Percentiles rank a stretch among this genome's conserved stretches.
These are phyloP conservation scores for Aphaenogaster rudis DNA, from an alignment of 1,140 invertebrate species.

Conservation along the genomic window DNA sequence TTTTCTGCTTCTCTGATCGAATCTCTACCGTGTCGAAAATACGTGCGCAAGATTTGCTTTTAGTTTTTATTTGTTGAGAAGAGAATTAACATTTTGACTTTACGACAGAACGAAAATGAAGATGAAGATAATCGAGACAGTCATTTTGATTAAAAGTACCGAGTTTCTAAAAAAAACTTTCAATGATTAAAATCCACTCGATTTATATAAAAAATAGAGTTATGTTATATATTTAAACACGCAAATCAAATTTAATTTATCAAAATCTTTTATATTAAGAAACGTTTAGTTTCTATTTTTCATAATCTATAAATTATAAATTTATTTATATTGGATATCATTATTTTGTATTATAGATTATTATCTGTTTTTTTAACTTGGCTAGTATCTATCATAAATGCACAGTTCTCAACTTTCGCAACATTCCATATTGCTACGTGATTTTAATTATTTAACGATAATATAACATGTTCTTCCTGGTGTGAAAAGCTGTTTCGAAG, in stretches of 20 bases:
- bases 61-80: not conserved
- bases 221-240: not conserved
- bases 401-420: not conserved
- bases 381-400: not conserved
- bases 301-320: slow-evolving; percentile 6
- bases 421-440: not conserved
- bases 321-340: not conserved
- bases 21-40: slow-evolving; percentile 43
- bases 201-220: not conserved
- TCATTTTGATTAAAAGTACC: not conserved
- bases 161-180: not conserved
- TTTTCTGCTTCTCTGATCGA: slow-evolving; percentile 55
- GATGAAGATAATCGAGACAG: not conserved
- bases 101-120: not conserved
- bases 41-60: not conserved
- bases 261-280: not conserved
- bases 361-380: not conserved
- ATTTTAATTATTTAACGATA: not conserved
- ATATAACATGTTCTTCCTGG: not conserved
- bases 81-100: slow-evolving; percentile 8
- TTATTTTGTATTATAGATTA: not conserved
- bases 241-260: slow-evolving; percentile 13
- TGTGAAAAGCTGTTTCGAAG: not conserved
- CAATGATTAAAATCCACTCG: not conserved
- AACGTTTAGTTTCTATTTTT: not conserved